A percentile compares a stretch with the other conserved stretches of the same genome.
These are phyloP conservation scores for Paguma larvata DNA, from an alignment of 2,797 vertebrate species.

Conservation along the genomic window DNA sequence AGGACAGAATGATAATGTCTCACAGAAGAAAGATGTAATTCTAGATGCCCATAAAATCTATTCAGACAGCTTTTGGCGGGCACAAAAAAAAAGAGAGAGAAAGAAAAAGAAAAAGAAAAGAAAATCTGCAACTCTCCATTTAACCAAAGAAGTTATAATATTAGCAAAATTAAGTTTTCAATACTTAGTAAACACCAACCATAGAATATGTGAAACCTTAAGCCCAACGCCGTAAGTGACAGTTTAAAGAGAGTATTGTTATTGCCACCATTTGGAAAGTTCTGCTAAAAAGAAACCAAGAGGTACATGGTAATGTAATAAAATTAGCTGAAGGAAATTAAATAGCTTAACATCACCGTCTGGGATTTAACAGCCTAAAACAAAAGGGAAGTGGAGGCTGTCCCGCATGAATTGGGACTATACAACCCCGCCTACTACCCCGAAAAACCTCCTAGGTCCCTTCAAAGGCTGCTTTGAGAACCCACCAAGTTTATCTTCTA, in stretches of 20 bases:
- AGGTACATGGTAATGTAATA: neutral
- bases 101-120: neutral
- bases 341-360: neutral
- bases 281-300: neutral
- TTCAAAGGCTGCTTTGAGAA: neutral
- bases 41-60: constrained; percentile 69
- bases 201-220: neutral
- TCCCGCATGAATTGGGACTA: too few relatives aligned
- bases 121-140: neutral
- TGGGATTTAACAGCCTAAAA: neutral
- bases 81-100: neutral
- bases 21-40: constrained; percentile 71
- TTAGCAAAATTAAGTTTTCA: constrained; percentile 51
- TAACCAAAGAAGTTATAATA: neutral
- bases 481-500: neutral
- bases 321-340: neutral
- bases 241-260: neutral
- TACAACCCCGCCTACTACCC: neutral
- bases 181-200: constrained; percentile 15
- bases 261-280: neutral
- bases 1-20: constrained; percentile 76
- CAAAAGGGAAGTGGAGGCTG: neutral
- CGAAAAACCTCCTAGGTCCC: neutral
- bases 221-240: neutral
- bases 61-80: constrained; percentile 59